phyloP scores from a whole-genome alignment of 2,113 vertebrate species.

The Labeo catla region DNA sequence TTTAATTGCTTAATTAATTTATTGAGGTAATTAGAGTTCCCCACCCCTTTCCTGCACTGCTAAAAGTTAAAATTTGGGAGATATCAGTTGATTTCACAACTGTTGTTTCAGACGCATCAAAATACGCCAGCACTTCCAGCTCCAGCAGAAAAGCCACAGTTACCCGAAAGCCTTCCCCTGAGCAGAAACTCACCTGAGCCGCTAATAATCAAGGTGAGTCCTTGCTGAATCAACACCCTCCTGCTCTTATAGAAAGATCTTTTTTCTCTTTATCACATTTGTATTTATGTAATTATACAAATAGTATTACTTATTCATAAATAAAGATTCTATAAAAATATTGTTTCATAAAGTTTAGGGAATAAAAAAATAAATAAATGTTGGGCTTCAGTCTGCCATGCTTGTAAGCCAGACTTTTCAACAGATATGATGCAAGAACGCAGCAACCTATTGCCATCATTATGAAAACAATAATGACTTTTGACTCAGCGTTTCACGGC shows the following conservation, averaged over 20 bases:
- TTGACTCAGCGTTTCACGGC: neutral
- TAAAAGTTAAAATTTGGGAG: too few relatives aligned
- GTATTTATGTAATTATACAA: neutral
- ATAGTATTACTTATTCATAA: neutral
- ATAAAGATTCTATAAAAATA: neutral
- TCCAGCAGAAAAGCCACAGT: constrained; percentile 45
- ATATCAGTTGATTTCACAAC: too few relatives aligned
- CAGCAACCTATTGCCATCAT: constrained; percentile 2
- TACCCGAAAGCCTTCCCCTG: constrained; percentile 39
- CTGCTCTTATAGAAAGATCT: neutral
- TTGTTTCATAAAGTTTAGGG: neutral
- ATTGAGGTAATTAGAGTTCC: too few relatives aligned
- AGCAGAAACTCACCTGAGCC: constrained; percentile 38
- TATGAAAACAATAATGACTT: neutral
- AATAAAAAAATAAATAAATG: too few relatives aligned
- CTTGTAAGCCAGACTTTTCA: neutral
- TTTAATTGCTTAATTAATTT: too few relatives aligned
- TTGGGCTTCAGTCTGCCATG: neutral
- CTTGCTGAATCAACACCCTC: neutral
- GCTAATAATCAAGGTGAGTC: constrained; percentile 44
- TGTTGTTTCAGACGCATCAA: constrained; percentile 40
- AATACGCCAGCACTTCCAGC: constrained; percentile 10
- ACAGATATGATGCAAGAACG: constrained; percentile 1
- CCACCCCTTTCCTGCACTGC: too few relatives aligned
- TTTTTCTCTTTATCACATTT: too few relatives aligned